A percentile compares a stretch with the other conserved stretches of the same genome.
Conservation (phyloP, 2,888 invertebrate species). For the Osmoderma eremita region DNA sequence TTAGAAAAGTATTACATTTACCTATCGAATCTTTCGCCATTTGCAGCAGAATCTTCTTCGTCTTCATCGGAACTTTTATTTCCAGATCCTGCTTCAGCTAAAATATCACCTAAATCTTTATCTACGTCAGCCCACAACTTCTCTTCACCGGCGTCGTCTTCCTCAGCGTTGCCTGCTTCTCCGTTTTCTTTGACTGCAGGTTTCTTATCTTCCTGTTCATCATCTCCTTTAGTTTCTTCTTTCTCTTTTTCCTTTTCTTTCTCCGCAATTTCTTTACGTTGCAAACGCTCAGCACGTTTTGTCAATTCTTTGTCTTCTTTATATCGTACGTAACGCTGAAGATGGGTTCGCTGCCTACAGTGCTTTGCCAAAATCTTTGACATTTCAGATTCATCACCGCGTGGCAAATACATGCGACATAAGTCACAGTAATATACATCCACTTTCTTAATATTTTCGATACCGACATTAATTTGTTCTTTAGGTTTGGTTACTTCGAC, state of each 20-base stretch:
- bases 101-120: slow-evolving; percentile 80
- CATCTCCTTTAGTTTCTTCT: slow-evolving; percentile 43
- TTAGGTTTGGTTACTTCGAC: slow-evolving; percentile 66
- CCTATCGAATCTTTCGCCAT: slow-evolving; percentile 65
- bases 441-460: slow-evolving; percentile 80
- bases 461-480: slow-evolving; percentile 78
- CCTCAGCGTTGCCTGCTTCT: slow-evolving; percentile 51
- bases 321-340: slow-evolving; percentile 80
- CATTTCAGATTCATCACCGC: slow-evolving; percentile 68
- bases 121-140: slow-evolving; percentile 85
- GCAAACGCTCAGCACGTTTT: slow-evolving; percentile 76
- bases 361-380: slow-evolving; percentile 63
- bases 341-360: slow-evolving; percentile 79
- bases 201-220: slow-evolving; percentile 51
- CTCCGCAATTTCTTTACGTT: slow-evolving; percentile 68
- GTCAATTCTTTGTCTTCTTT: slow-evolving; percentile 81
- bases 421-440: slow-evolving; percentile 84
- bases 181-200: slow-evolving; percentile 49
- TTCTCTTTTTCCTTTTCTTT: slow-evolving; percentile 64
- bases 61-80: slow-evolving; percentile 73
- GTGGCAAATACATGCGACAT: slow-evolving; percentile 79
- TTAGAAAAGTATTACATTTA: slow-evolving; percentile 46
- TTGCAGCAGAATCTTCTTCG: slow-evolving; percentile 71
- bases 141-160: slow-evolving; percentile 71
- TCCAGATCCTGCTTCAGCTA: slow-evolving; percentile 73